Evolutionary conservation across 1,140 invertebrate species (phyloP).

Genomic region (Nomia melanderi): DNA sequence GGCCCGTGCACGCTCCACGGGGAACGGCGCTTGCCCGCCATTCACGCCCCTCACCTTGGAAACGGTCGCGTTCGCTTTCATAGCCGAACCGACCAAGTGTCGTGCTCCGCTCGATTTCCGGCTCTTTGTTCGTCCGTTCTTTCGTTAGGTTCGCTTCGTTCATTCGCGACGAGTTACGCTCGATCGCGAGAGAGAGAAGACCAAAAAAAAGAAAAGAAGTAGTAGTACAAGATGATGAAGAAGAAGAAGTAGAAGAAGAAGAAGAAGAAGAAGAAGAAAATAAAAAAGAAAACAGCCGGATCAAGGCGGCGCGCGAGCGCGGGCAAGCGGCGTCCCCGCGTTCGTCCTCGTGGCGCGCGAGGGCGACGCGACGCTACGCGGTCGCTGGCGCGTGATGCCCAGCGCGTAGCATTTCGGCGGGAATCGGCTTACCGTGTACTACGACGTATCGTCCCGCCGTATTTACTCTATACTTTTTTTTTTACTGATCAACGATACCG

Average conservation of each 20-base stretch:
- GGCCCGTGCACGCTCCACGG: conserved; percentile 9
- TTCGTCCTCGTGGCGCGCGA: background rate
- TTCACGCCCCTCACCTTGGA: conserved; percentile 19
- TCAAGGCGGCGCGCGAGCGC: too few relatives aligned
- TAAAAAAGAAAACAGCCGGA: too few relatives aligned
- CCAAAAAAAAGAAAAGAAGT: too few relatives aligned
- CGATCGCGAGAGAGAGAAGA: too few relatives aligned
- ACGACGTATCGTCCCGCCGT: conserved; percentile 29
- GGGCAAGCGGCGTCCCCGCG: conserved; percentile 16
- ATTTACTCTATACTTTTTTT: conserved; percentile 55
- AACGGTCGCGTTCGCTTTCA: conserved; percentile 42
- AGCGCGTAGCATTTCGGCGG: conserved; percentile 35
- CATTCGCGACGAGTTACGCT: too few relatives aligned
- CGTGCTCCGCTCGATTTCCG: conserved; percentile 22
- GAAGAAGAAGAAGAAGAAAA: too few relatives aligned
- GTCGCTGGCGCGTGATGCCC: conserved; percentile 15
- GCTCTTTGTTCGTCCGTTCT: conserved; percentile 13
- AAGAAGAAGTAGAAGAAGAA: too few relatives aligned
- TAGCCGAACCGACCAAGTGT: conserved; percentile 15
- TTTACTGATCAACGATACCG: conserved; percentile 65
- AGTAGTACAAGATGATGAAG: too few relatives aligned
- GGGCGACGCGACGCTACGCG: conserved; percentile 34
- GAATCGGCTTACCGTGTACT: conserved; percentile 49
- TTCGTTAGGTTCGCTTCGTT: too few relatives aligned
- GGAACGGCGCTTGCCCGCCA: conserved; percentile 3